phyloP scores from a whole-genome alignment of 2,797 vertebrate species.

The Molossus molossus region DNA sequence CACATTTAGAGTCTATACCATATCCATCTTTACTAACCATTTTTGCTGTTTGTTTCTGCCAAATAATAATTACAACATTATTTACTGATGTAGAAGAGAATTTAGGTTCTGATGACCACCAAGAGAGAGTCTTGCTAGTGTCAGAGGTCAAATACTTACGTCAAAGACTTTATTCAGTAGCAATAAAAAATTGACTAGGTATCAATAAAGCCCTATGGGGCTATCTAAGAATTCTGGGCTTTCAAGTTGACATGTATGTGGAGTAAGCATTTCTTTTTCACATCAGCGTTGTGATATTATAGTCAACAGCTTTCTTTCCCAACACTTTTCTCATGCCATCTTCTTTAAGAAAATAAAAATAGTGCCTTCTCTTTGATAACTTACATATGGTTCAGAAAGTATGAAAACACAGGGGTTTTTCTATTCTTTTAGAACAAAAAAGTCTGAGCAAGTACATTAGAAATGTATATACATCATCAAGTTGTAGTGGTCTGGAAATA shows the following conservation, averaged over 20 bases:
- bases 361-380: not conserved
- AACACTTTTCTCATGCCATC: not conserved
- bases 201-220: constrained; percentile 78
- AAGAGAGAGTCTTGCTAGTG: constrained; percentile 81
- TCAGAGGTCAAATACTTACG: constrained; percentile 84
- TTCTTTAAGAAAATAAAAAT: constrained; percentile 10
- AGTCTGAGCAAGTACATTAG: constrained; percentile 5
- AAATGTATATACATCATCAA: not conserved
- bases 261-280: constrained; percentile 81
- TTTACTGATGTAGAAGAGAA: constrained; percentile 66
- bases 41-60: constrained; percentile 70
- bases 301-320: constrained; percentile 41
- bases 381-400: constrained; percentile 1
- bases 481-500: not conserved
- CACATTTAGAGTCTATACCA: not conserved
- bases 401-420: not conserved
- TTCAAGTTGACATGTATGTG: not conserved
- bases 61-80: constrained; percentile 63
- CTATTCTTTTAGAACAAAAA: not conserved
- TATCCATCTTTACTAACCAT: not conserved
- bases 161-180: constrained; percentile 86
- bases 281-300: constrained; percentile 67
- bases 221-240: constrained; percentile 49
- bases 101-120: constrained; percentile 82
- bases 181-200: constrained; percentile 83